Percentiles rank a stretch among this genome's conserved stretches.
Conservation (phyloP, 2,888 invertebrate species). For the Diploptera punctata region DNA sequence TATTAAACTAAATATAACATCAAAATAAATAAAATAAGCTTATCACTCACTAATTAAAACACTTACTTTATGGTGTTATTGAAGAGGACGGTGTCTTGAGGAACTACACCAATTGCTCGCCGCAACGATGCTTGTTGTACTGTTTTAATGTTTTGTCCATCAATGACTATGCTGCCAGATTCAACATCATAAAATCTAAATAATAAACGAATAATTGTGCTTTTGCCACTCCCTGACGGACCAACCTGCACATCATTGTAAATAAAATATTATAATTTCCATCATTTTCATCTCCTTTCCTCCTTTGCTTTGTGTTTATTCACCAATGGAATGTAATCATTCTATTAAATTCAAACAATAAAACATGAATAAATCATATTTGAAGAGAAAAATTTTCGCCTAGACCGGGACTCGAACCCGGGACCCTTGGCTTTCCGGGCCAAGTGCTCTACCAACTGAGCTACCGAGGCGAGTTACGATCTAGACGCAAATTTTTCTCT, state of each 20-base stretch:
- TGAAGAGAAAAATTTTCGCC: too few species aligned
- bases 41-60: slow-evolving; percentile 8
- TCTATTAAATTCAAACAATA: too few species aligned
- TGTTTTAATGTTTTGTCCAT: slow-evolving; percentile 87
- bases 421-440: too few species aligned
- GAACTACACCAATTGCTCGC: slow-evolving; percentile 89
- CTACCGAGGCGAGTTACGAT: too few species aligned
- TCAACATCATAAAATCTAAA: slow-evolving; percentile 97
- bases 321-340: too few species aligned
- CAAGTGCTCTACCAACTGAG: too few species aligned
- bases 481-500: too few species aligned
- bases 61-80: slow-evolving; percentile 84
- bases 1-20: too few species aligned
- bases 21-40: background rate
- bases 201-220: slow-evolving; percentile 91
- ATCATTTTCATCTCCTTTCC: background rate
- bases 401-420: too few species aligned
- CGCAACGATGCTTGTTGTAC: slow-evolving; percentile 87
- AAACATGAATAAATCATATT: too few species aligned
- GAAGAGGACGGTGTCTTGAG: slow-evolving; percentile 96
- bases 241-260: too few species aligned
- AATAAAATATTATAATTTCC: slow-evolving; percentile 34
- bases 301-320: too few species aligned
- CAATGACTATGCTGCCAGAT: slow-evolving; percentile 84
- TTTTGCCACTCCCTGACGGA: slow-evolving; percentile 92